A percentile compares a stretch with the other conserved stretches of the same genome.
Evolutionary conservation across 2,113 vertebrate species (phyloP).

Genomic region (Sitta europaea): DNA sequence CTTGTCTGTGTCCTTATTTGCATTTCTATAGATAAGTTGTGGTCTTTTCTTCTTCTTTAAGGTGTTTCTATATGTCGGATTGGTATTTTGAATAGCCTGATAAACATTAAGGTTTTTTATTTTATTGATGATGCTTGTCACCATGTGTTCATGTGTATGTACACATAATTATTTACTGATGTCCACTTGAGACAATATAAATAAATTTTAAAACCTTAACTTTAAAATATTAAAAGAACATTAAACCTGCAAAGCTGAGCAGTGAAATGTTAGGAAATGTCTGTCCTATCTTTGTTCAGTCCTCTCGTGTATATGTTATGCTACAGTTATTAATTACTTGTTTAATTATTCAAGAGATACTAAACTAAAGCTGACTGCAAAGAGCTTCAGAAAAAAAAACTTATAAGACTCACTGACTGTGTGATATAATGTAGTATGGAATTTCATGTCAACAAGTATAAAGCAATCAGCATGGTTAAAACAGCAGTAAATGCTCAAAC

Average conservation of each 20-base stretch:
- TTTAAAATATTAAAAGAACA: neutral
- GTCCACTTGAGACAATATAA: neutral
- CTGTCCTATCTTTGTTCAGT: neutral
- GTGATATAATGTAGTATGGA: neutral
- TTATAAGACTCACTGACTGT: neutral
- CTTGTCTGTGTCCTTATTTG: neutral
- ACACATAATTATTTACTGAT: neutral
- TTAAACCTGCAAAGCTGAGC: neutral
- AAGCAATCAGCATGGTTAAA: constrained; percentile 21
- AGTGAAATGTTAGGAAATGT: neutral
- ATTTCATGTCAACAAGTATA: constrained; percentile 4
- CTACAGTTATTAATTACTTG: constrained; percentile 15
- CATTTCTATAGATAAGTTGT: neutral
- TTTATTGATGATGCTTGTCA: neutral
- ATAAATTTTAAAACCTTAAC: neutral
- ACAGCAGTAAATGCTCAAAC: neutral
- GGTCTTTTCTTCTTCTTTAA: neutral
- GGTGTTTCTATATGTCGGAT: neutral
- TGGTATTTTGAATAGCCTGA: neutral
- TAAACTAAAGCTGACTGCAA: neutral
- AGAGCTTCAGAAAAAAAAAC: neutral
- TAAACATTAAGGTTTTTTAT: neutral
- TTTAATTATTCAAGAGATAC: constrained; percentile 27
- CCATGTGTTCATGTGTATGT: fast-evolving
- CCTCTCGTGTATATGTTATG: neutral